phyloP scores from a whole-genome alignment of 2,113 vertebrate genomes.

The Anguilla rostrata region DNA sequence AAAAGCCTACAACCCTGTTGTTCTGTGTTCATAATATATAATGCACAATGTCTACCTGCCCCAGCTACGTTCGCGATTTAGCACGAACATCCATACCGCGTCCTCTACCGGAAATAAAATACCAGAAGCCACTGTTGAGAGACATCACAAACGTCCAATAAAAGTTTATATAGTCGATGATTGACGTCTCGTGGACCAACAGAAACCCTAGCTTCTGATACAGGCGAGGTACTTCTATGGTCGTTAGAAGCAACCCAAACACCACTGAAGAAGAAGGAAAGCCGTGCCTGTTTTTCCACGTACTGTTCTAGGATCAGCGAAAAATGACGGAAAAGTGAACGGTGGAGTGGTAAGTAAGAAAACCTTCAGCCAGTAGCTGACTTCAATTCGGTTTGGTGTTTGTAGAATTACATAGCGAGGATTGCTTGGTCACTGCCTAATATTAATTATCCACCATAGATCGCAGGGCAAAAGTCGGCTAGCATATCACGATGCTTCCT shows the following conservation, averaged over 20 bases:
- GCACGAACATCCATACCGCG: background rate
- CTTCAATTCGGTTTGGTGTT: background rate
- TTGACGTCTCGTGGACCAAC: background rate
- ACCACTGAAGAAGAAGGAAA: conserved; percentile 61
- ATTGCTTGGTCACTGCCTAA: background rate
- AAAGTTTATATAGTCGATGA: background rate
- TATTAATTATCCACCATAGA: background rate
- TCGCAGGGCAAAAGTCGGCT: background rate
- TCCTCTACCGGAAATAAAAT: background rate
- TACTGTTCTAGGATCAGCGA: conserved; percentile 77
- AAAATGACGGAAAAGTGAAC: conserved; percentile 39
- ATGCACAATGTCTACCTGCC: background rate
- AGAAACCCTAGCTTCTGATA: background rate
- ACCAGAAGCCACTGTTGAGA: background rate
- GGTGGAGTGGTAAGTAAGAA: conserved; percentile 7
- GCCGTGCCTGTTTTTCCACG: conserved; percentile 54
- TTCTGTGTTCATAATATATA: background rate
- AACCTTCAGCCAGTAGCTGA: background rate
- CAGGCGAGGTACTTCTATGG: background rate
- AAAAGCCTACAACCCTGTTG: too few relatives aligned
- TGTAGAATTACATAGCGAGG: background rate
- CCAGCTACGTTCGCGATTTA: too few relatives aligned
- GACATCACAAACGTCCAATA: conserved; percentile 2
- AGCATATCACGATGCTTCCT: conserved; percentile 6
- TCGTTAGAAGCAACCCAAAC: conserved; percentile 72